Evolutionary conservation across 1,140 invertebrate species (phyloP).

Genomic region (Chironomus striatipennis): DNA sequence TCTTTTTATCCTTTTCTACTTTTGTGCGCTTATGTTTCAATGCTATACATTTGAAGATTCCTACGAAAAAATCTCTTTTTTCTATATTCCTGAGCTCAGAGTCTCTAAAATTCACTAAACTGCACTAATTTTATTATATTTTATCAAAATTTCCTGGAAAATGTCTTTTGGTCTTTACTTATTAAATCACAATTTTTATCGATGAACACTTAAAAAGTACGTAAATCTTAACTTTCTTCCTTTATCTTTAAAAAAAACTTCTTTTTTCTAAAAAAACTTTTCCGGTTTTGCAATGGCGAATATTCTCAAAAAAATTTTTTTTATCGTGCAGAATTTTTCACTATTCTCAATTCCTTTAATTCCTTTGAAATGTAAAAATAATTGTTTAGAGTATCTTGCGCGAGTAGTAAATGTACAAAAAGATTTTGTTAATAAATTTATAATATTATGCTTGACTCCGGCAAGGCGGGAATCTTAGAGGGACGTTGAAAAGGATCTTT

Average conservation of each 20-base stretch:
- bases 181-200: neutral
- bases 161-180: neutral
- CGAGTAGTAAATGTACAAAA: neutral
- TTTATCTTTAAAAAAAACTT: neutral
- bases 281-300: neutral
- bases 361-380: no score
- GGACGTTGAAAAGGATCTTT: conserved; percentile 10
- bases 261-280: neutral
- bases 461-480: conserved; percentile 3
- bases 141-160: no score
- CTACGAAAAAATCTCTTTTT: neutral
- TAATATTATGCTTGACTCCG: neutral
- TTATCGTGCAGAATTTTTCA: no score
- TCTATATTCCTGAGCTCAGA: neutral
- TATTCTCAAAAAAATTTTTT: neutral
- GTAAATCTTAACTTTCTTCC: neutral
- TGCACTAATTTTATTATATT: neutral
- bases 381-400: no score
- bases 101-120: neutral
- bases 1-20: neutral
- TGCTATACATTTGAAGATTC: neutral
- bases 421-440: neutral
- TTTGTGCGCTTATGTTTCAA: neutral
- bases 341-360: no score
- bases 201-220: conserved; percentile 7